Percentiles rank a stretch among this genome's conserved stretches.
These are phyloP conservation scores for Pegoplata infirma DNA, from an alignment of 2,888 invertebrate genomes.

Conservation along the genomic window DNA sequence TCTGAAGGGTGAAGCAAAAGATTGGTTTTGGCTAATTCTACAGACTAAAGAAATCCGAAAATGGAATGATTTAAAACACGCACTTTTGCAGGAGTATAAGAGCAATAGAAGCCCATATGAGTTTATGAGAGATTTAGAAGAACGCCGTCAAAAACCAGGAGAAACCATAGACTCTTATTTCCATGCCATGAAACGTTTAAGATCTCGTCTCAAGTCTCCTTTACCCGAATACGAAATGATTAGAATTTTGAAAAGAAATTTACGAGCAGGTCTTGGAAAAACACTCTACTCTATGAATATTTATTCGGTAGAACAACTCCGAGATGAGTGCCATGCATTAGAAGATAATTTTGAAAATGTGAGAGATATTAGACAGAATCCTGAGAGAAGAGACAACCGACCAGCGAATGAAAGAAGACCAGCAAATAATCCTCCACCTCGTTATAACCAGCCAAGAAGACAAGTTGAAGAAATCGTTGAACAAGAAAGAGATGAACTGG, in stretches of 20 bases:
- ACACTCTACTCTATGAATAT: conserved; percentile 11
- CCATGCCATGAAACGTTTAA: conserved; percentile 3
- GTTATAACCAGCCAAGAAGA: too few relatives aligned
- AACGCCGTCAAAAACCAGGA: background rate
- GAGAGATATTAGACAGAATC: background rate
- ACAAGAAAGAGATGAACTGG: background rate
- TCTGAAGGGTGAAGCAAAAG: background rate
- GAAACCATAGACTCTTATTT: conserved; percentile 12
- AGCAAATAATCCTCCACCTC: background rate
- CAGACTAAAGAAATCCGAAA: background rate
- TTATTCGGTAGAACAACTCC: conserved; percentile 21
- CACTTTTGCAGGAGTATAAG: background rate
- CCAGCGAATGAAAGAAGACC: background rate
- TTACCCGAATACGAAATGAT: conserved; percentile 11
- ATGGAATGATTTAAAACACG: background rate
- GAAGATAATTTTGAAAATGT: too few relatives aligned
- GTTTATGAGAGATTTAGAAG: background rate
- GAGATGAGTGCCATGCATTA: conserved; percentile 29
- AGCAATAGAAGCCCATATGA: background rate
- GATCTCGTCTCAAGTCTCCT: background rate
- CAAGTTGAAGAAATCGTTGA: background rate
- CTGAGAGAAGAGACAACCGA: background rate
- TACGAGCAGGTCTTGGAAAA: background rate
- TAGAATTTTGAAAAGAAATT: conserved; percentile 20
- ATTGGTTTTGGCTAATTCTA: conserved; percentile 1